Evolutionary conservation across 2,888 invertebrate genomes (phyloP), one percentile per base, ranked within the genome.

Genomic region (Callimorpha dominula): DNA sequence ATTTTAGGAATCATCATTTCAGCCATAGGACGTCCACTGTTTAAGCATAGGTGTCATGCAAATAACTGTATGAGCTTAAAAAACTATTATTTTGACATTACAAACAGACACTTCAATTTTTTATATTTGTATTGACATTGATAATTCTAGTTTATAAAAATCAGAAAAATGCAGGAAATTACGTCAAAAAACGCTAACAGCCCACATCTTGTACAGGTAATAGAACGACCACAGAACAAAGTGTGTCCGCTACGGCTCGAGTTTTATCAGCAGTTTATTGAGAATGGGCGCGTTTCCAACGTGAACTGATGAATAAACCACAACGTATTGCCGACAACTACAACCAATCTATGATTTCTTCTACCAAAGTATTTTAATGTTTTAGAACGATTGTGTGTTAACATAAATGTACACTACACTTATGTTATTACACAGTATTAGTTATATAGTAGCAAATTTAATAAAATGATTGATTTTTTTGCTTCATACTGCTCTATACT

Each of bases 261-360:
- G 88, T 88, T 89, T 85, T 88, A 90, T 88, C 91, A 86, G 87
- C 83, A 82, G 86, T 88, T 89, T 88, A 89, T 88, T 89, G 89
- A 85, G 86, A 89, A 87, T 88, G 89, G 86, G 86, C 87, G 81
- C 79, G 74, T 74, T 77, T 78, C 81, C 79, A 82, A 72, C 78
- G 73, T 46, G 76, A 81, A 78, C 81, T 86, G 85, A 89, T 88
- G 85, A 89, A 89, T 88, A 87, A 88, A 83, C 83, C 78, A 79
- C 81, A 78, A 75, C 69, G 81, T 67, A 52, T 68, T 64, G 71
- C 50, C 63, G 71, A 31, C 42, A 60, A 71, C 68, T 60, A 72
- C 52, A 43, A 68, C 46, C 20, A 42, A 68, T 43, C 57, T 68
- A 46, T 31, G n/a, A 60, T 15, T 68, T 60, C 46, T 46, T 60